Conservation (phyloP, 1,140 invertebrate genomes). For the Meloidogyne hapla region DNA sequence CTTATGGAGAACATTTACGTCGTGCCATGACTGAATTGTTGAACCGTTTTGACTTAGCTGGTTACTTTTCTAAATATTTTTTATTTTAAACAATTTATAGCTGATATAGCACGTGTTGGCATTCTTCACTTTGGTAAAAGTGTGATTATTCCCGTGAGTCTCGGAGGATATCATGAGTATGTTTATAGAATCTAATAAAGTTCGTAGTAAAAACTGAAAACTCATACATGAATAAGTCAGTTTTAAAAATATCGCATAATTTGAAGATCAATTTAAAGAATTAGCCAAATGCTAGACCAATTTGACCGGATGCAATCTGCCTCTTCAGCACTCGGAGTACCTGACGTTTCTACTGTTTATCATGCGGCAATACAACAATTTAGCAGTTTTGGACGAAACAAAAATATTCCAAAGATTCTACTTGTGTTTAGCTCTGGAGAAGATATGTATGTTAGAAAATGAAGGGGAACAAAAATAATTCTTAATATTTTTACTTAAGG, state of each 20-base stretch:
- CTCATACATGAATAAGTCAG: too few relatives aligned
- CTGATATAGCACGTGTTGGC: slow-evolving; percentile 45
- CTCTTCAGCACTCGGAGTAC: slow-evolving; percentile 26
- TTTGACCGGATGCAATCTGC: slow-evolving; percentile 7
- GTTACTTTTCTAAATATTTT: slow-evolving; percentile 12
- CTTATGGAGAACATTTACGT: slow-evolving; percentile 13
- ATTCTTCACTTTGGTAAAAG: slow-evolving; percentile 49
- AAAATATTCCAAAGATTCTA: slow-evolving; percentile 33
- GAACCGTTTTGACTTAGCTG: slow-evolving; percentile 20
- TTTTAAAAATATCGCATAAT: too few relatives aligned
- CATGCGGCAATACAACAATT: slow-evolving; percentile 49
- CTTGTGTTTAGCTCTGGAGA: slow-evolving; percentile 43
- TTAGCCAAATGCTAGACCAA: slow-evolving; percentile 16
- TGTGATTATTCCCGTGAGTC: slow-evolving; percentile 47
- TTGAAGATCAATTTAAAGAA: not conserved
- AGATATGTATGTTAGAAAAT: slow-evolving; percentile 40
- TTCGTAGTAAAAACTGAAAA: too few relatives aligned
- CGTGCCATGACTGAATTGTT: slow-evolving; percentile 20
- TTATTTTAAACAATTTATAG: slow-evolving; percentile 36
- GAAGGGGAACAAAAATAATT: not conserved
- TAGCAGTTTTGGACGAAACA: slow-evolving; percentile 38
- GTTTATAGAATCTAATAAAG: too few relatives aligned
- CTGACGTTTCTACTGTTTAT: slow-evolving; percentile 31
- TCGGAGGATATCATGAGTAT: slow-evolving; percentile 56
- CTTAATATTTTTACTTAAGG: not conserved